Base-by-base conservation (phyloP, 2,113 vertebrate genomes). In the Oreochromis aureus region DNA sequence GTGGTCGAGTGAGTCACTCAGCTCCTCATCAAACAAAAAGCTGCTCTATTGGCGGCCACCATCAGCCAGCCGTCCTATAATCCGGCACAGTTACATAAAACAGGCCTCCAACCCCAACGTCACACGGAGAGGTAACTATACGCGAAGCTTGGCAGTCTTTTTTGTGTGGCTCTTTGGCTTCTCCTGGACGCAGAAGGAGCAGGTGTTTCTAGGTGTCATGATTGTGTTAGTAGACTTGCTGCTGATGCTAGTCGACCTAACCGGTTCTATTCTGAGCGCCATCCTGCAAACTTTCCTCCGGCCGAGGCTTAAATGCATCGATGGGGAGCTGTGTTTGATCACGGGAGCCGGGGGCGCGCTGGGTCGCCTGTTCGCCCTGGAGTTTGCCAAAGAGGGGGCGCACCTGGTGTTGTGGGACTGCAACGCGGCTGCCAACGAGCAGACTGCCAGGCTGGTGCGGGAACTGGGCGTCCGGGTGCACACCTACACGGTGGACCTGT, bases 381-480 rank as follows among this genome's bases (percentile, higher is more conserved):
- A 97, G 94, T 98, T 98, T 39, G 97, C 97, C 87, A 97, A 92
- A 89, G 97, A 95, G 10, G 95, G 96, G 1, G 95, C 96, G 89
- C 94, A 76, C 6, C 91, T 98, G 59, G 96, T 98, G 30, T 94
- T 98, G 84, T 98, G 97, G 97, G 97, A 98, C 92, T 95, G 97
- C 88, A 96, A 97, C 90, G 89, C 96, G 87, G 89, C 91, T 0
- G 95, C 97, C 9, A 22, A 98, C 9, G 97, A 97, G 91, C 95
- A 96, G 80, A 98, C 97, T 0, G 97, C 97, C 13, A 54, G 87
- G 24, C 93, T 96, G 71, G 98, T 96, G 63, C 89, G 90, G 58
- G 94, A 92, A 79, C 88, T 97, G 87, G 98, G 97, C 4, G 96
- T 94, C 3, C 91, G 85, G 9, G 96, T 91, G 32, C 92, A 96